Evolutionary conservation across 2,797 vertebrate genomes (phyloP), one percentile per base, ranked within the genome.

Genomic region (Enteromius treurensis): DNA sequence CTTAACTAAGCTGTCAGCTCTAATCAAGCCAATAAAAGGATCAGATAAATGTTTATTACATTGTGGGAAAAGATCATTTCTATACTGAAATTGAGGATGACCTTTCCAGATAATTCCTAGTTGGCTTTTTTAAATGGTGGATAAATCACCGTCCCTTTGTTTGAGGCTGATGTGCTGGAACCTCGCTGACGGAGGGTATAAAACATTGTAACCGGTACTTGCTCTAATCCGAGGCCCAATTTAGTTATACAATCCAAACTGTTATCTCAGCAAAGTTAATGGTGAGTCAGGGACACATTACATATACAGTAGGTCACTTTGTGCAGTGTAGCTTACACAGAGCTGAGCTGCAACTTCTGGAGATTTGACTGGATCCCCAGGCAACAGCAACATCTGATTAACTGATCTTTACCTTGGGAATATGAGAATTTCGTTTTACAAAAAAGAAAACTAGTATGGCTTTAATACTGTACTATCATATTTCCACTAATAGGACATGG

Each of bases 41-140:
- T 95, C 93, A 96, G 96, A 98, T 98, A 98, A 98, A 99, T 98
- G 97, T 98, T 99, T 99, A 99, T 99, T 97, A 97, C 96, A 91
- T 94, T 95, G 95, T 81, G 92, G 96, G 96, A 97, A 98, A 97
- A 97, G 96, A 98, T 98, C 95, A 98, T 98, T 98, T 98, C 97
- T 98, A 94, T 96, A 95, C 94, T 96, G 97, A 99, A 98, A 99
- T 98, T 98, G 97, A 97, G 96, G 95, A 97, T 97, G 97, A 99
- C 97, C 98, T 99, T 97, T 97, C 91, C 92, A 95, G 97, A 96
- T 97, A 96, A 96, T 96, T 97, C 95, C 95, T 96, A 92, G 93
- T 92, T 94, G 53, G 86, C 87, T 91, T 92, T 92, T 87, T 92
- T 95, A 95, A 84, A 86, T 94, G 92, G 93, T 90, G 93, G 93